phyloP scores from a whole-genome alignment of 2,888 invertebrate genomes.

The Drosophila anceps region DNA sequence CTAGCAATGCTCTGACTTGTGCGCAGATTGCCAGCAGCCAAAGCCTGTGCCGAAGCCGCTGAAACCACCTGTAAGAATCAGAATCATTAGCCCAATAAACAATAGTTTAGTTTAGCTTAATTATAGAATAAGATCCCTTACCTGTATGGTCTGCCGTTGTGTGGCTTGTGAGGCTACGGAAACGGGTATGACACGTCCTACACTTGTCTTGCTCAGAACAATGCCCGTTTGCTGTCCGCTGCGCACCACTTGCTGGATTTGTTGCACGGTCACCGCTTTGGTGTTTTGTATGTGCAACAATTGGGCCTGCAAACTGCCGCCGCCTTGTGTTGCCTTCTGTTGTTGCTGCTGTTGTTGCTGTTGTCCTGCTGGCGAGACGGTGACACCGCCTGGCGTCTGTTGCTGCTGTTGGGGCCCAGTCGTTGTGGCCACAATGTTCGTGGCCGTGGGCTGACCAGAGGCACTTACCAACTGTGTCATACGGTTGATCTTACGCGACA shows the following conservation, averaged over 20 bases:
- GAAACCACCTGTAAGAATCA: constrained; percentile 86
- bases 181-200: constrained; percentile 89
- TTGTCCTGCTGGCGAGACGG: constrained; percentile 54
- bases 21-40: constrained; percentile 86
- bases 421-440: constrained; percentile 64
- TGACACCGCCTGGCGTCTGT: constrained; percentile 61
- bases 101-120: not conserved
- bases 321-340: constrained; percentile 81
- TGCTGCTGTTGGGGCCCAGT: constrained; percentile 42
- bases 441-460: constrained; percentile 71
- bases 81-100: not conserved
- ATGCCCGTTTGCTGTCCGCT: constrained; percentile 87
- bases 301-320: constrained; percentile 88
- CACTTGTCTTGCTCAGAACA: constrained; percentile 88
- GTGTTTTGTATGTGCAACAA: constrained; percentile 90
- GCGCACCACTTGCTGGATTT: constrained; percentile 91
- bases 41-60: constrained; percentile 86
- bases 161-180: constrained; percentile 87
- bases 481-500: constrained; percentile 88
- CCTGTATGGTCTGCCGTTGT: constrained; percentile 87
- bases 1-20: constrained; percentile 86
- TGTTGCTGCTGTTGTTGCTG: constrained; percentile 63
- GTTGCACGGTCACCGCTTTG: constrained; percentile 89
- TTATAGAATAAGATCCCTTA: constrained; percentile 53
- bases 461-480: constrained; percentile 86